Base-by-base conservation (phyloP, 2,113 vertebrate genomes). In the Epinephelus moara region DNA sequence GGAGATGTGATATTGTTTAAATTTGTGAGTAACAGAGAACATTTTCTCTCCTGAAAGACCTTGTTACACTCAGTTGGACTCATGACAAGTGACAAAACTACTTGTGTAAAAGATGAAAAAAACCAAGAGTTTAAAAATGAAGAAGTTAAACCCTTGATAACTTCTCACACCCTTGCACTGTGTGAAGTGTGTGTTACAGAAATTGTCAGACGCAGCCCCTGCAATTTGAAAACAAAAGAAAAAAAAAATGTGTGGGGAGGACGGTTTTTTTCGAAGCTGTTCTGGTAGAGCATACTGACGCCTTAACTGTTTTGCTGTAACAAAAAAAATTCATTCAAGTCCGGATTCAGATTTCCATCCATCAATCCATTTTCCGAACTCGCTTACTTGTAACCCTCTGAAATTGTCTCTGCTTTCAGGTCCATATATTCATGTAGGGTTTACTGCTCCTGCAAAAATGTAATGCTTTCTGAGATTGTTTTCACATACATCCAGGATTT, bases 401-500 rank as follows among this genome's bases (percentile, higher is more conserved):
- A 74, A 74, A 81, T 47, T 25, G 23, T 73, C 23, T 68, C 52
- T 33, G 21, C 23, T 30, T 47, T 82, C 30, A 25, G 30, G 15
- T 74, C 33, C 61, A 52, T 72, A 53, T 66, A 76, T 57, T 63
- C 56, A 78, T 59, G 30, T 30, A 17, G 25, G 21, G 14, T 67
- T 77, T 60, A 30, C 64, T 61, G 56, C 25, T 77, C 40, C 33
- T 49, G 52, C 37, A 59, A 69, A 84, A 71, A 75, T 15, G 4
- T 49, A 96, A 96, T 96, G 92, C 95, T 94, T 92, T 92, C 88
- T 92, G 89, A 94, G 93, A 95, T 93, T 92, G 92, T 95, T 92
- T 93, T 95, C 94, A 96, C 96, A 95, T 94, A 92, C 93, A 93
- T 94, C 52, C 91, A 93, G 94, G 95, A 96, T 96, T 89, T 91